These are phyloP conservation scores for Mechanitis messenoides DNA, from an alignment of 2,888 invertebrate species.

Conservation along the genomic window DNA sequence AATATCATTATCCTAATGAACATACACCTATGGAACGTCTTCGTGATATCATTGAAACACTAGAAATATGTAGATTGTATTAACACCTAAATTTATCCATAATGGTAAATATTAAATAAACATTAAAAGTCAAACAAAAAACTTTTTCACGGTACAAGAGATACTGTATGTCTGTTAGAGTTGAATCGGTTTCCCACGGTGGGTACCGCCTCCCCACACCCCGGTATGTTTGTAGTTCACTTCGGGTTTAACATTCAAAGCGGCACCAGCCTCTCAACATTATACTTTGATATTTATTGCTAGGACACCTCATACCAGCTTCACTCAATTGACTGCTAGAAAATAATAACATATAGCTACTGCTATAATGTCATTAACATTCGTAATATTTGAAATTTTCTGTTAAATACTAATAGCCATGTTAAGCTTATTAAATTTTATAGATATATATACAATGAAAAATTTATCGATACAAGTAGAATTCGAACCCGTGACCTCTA, in stretches of 20 bases:
- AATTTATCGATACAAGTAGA: too few relatives aligned
- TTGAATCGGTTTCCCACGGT: constrained; percentile 61
- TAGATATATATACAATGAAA: too few relatives aligned
- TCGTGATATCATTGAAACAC: constrained; percentile 46
- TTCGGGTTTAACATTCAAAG: constrained; percentile 72
- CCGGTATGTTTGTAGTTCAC: constrained; percentile 61
- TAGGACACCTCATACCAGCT: constrained; percentile 56
- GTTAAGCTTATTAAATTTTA: too few relatives aligned
- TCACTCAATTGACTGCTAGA: constrained; percentile 24
- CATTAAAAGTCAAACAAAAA: too few relatives aligned
- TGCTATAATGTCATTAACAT: too few relatives aligned
- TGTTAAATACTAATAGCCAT: too few relatives aligned
- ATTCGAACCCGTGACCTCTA: too few relatives aligned
- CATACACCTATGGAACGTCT: constrained; percentile 49
- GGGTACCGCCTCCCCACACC: constrained; percentile 42
- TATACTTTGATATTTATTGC: constrained; percentile 72
- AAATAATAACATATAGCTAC: too few relatives aligned
- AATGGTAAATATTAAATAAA: background rate
- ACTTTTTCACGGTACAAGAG: too few relatives aligned
- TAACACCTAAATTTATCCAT: constrained; percentile 6
- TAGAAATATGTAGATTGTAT: constrained; percentile 7
- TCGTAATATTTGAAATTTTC: too few relatives aligned
- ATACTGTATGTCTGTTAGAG: too few relatives aligned
- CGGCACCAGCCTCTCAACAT: constrained; percentile 65
- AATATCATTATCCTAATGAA: constrained; percentile 73